Base-by-base conservation (phyloP, 2,113 vertebrate species). In the Hyaena hyaena region DNA sequence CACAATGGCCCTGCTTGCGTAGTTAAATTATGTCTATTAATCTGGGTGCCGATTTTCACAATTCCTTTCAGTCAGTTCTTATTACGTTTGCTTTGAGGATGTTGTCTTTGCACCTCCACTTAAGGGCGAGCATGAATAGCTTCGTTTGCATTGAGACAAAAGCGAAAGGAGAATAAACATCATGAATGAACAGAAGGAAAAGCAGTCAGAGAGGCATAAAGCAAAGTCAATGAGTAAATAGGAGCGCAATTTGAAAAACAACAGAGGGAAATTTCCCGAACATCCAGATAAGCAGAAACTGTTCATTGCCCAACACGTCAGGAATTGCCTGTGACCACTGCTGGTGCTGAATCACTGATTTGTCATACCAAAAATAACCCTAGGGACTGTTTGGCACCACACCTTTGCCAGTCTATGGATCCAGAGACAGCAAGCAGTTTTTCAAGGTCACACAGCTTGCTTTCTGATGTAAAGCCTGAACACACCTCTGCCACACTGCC, bases 81-180 rank as follows among this genome's bases (percentile, higher is more conserved):
- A 28, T 11, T 33, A 66, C 19, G 68, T 77, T 95, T 85, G 87
- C 61, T 97, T 89, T 76, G 58, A 94, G 43, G 39, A 73, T n/a
- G n/a, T 77, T 3, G 45, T 81, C 58, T 91, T 81, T 90, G 15
- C 28, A 89, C 35, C 45, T 90, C 61, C 7, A 2, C 55, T 84
- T 83, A 61, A 43, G 74, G 31, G 63, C 26, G 58, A 66, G 39
- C 26, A 55, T 35, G 39, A 48, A 76, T 15, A 73, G 63, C 21
- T 96, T 95, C 69, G 48, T 69, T 76, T 88, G 77, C 55, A 61
- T 79, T 53, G 16, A 74, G 24, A 79, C 31, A 71, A 73, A 95
- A 81, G 53, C 28, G 63, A 61, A 93, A 43, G 6, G 73, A 82
- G 17, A 83, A 58, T 74, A 39, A 31, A 23, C 55, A 24, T 88